Evolutionary conservation across 2,888 invertebrate genomes (phyloP).

Genomic region (Carcina quercana): DNA sequence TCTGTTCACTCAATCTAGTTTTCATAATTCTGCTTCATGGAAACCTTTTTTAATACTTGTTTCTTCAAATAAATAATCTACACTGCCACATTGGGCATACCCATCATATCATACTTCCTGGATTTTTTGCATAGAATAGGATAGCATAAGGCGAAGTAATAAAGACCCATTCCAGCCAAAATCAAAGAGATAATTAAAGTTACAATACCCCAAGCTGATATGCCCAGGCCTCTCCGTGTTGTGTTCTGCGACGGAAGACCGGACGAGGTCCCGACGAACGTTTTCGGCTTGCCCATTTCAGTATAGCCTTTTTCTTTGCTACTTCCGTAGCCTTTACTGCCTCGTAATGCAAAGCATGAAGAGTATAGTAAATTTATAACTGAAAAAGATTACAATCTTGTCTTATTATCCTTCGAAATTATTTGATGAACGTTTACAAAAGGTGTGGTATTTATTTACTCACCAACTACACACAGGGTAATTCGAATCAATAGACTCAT

Average conservation of each 20-base stretch:
- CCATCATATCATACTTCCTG: slow-evolving; percentile 73
- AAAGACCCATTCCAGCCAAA: slow-evolving; percentile 67
- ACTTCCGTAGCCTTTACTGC: slow-evolving; percentile 21
- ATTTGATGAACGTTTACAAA: too few relatives aligned
- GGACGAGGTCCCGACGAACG: slow-evolving; percentile 31
- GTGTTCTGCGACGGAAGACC: slow-evolving; percentile 36
- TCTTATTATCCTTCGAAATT: slow-evolving; percentile 9
- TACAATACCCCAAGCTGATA: slow-evolving; percentile 80
- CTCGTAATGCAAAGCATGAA: slow-evolving; percentile 30
- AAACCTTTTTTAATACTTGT: too few relatives aligned
- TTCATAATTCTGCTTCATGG: too few relatives aligned
- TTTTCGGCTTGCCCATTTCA: slow-evolving; percentile 27
- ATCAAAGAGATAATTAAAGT: slow-evolving; percentile 67
- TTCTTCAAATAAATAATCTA: too few relatives aligned
- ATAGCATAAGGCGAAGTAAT: slow-evolving; percentile 79
- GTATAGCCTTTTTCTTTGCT: slow-evolving; percentile 21
- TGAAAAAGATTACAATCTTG: slow-evolving; percentile 26
- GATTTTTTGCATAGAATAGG: slow-evolving; percentile 76
- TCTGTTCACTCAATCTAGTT: too few relatives aligned
- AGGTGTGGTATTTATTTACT: slow-evolving; percentile 22
- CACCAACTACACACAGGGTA: slow-evolving; percentile 43
- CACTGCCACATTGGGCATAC: slow-evolving; percentile 58
- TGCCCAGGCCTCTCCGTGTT: slow-evolving; percentile 52
- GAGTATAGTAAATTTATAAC: slow-evolving; percentile 35
- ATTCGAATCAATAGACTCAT: slow-evolving; percentile 38